Percentiles rank a stretch among this genome's conserved stretches.
Conservation (phyloP, 1,140 invertebrate species). For the Eumeta japonica region DNA sequence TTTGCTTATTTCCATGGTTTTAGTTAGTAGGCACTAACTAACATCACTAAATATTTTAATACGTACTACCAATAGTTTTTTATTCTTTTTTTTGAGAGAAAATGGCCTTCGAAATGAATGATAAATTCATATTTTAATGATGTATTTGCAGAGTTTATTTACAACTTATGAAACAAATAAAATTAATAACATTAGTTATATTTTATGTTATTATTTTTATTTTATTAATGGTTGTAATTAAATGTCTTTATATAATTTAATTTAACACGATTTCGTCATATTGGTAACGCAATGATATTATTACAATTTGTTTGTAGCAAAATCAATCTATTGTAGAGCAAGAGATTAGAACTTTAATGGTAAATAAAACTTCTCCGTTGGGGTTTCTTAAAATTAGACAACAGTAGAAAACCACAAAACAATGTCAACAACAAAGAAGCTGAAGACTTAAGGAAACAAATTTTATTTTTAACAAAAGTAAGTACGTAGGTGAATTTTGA, state of each 20-base stretch:
- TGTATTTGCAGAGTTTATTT: no score
- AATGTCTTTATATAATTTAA: conserved; percentile 3
- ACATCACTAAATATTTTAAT: no score
- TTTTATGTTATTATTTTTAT: no score
- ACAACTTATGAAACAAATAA: no score
- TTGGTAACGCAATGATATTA: background rate
- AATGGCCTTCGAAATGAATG: no score
- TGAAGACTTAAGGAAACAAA: conserved; percentile 37
- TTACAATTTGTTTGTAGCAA: conserved; percentile 25
- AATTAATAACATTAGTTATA: no score
- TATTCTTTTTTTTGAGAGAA: no score
- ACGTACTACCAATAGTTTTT: no score
- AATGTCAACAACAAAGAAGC: conserved; percentile 26
- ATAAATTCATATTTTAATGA: no score
- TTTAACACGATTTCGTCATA: conserved; percentile 2
- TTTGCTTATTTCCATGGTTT: no score
- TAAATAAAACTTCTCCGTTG: conserved; percentile 45
- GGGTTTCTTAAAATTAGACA: conserved; percentile 35
- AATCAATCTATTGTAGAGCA: conserved; percentile 45
- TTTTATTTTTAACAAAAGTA: conserved; percentile 41
- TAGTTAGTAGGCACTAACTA: no score
- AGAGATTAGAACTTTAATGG: conserved; percentile 46
- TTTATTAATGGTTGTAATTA: no score
- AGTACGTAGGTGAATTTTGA: background rate
- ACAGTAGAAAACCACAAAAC: conserved; percentile 24